phyloP scores from a whole-genome alignment of 2,888 invertebrate species.

The Dioctria rufipes region DNA sequence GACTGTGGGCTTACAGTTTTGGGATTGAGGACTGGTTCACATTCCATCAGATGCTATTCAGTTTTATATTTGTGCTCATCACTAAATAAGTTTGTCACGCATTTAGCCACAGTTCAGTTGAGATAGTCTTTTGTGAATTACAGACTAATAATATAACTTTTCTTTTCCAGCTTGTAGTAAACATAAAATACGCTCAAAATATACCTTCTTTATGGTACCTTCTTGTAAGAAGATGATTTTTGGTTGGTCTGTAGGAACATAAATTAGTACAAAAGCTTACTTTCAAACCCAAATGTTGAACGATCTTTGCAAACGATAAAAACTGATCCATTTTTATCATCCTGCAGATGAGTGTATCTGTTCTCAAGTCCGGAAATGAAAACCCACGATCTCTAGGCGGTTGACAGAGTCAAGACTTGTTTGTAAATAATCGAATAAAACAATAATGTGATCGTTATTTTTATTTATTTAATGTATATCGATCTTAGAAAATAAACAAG shows the following conservation, averaged over 20 bases:
- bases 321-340: constrained; percentile 4
- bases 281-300: background rate
- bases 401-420: too few species aligned
- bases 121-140: constrained; percentile 30
- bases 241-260: constrained; percentile 44
- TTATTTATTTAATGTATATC: too few species aligned
- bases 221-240: constrained; percentile 28
- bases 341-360: background rate
- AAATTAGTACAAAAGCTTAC: constrained; percentile 2
- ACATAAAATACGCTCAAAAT: too few species aligned
- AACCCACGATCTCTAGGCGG: too few species aligned
- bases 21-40: background rate
- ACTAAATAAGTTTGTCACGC: constrained; percentile 43
- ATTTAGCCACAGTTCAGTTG: constrained; percentile 29
- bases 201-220: too few species aligned
- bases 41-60: constrained; percentile 30
- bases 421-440: too few species aligned
- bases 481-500: too few species aligned
- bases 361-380: background rate
- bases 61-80: constrained; percentile 51
- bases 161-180: background rate
- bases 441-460: too few species aligned
- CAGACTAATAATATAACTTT: constrained; percentile 18
- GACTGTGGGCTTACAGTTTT: too few species aligned
- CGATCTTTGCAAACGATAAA: background rate